Conservation (phyloP, 1,140 invertebrate genomes). For the Aphelenchoides besseyi region DNA sequence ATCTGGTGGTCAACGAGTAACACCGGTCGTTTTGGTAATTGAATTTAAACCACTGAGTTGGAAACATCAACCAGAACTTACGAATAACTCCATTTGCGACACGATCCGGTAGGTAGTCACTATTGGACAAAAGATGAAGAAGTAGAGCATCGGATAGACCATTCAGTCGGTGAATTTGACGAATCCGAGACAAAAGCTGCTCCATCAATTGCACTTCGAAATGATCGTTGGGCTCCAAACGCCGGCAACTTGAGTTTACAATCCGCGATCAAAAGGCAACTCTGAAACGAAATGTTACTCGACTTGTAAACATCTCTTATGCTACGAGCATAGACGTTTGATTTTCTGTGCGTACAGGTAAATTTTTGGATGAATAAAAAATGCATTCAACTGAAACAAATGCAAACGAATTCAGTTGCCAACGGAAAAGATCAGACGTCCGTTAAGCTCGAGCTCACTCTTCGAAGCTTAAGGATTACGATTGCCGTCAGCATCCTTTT, state of each 20-base stretch:
- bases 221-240: not conserved
- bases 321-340: too few species aligned
- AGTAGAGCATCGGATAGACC: conserved; percentile 48
- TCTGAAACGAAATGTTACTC: conserved; percentile 15
- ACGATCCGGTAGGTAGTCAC: conserved; percentile 42
- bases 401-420: too few species aligned
- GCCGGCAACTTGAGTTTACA: conserved; percentile 9
- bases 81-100: conserved; percentile 45
- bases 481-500: too few species aligned
- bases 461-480: too few species aligned
- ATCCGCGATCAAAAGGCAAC: conserved; percentile 18
- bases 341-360: too few species aligned
- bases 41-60: not conserved
- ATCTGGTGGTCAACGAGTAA: not conserved
- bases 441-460: too few species aligned
- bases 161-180: conserved; percentile 28
- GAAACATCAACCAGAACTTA: conserved; percentile 38
- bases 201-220: conserved; percentile 27
- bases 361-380: too few species aligned
- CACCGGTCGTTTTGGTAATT: not conserved
- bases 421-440: too few species aligned
- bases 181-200: conserved; percentile 33
- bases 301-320: too few species aligned
- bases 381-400: conserved; percentile 19
- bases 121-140: conserved; percentile 35